Percentiles rank a stretch among this genome's conserved stretches.
Conservation (phyloP, 1,140 invertebrate species). For the Pachypsylla venusta region DNA sequence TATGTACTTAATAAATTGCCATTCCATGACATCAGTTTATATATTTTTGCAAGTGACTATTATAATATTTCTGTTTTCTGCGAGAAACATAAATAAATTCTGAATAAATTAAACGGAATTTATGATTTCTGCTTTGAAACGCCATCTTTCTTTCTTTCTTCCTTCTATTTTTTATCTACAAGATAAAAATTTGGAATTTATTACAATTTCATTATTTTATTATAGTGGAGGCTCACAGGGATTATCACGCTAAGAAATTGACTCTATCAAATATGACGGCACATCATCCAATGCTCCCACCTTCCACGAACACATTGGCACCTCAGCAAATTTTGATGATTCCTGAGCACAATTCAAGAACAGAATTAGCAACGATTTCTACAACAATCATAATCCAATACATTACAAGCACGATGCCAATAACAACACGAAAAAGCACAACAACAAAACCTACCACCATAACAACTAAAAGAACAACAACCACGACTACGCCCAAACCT, state of each 20-base stretch:
- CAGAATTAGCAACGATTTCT: neutral
- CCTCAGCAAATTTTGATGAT: neutral
- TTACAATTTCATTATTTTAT: too few relatives aligned
- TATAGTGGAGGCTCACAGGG: constrained; percentile 72
- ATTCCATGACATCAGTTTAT: too few relatives aligned
- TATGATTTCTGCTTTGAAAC: too few relatives aligned
- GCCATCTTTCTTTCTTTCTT: too few relatives aligned
- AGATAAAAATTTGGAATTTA: too few relatives aligned
- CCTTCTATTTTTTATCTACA: too few relatives aligned
- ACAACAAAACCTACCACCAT: constrained; percentile 26
- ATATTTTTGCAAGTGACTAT: too few relatives aligned
- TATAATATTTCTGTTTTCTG: too few relatives aligned
- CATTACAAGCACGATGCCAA: neutral
- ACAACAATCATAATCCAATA: constrained; percentile 6
- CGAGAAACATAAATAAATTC: too few relatives aligned
- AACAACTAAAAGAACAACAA: constrained; percentile 11
- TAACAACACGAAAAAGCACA: constrained; percentile 15
- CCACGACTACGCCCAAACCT: constrained; percentile 28
- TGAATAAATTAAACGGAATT: too few relatives aligned
- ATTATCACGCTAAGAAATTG: constrained; percentile 57
- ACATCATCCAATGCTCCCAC: neutral
- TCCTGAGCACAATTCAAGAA: neutral
- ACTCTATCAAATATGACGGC: constrained; percentile 16
- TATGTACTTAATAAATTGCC: too few relatives aligned
- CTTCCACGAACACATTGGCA: constrained; percentile 1